Evolutionary conservation across 2,797 vertebrate species (phyloP).

Genomic region (Poeciliopsis turneri): DNA sequence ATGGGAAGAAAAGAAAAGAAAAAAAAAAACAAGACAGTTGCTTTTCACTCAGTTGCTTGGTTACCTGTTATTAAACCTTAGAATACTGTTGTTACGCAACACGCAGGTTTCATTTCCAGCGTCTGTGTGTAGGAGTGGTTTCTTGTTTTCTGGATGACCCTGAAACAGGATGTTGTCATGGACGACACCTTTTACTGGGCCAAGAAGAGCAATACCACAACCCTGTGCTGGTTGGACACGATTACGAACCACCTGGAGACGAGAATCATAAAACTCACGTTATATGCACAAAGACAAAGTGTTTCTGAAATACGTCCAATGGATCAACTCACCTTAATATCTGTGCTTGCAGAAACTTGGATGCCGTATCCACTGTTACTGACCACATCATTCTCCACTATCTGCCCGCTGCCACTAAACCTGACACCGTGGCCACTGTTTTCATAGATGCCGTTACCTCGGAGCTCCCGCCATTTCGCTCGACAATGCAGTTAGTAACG

Average conservation of each 20-base stretch:
- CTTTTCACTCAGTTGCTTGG: conserved; percentile 43
- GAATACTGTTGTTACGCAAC: conserved; percentile 86
- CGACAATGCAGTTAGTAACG: conserved; percentile 87
- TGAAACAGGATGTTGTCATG: conserved; percentile 92
- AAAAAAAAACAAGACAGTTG: not conserved
- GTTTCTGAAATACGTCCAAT: not conserved
- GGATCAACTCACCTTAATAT: conserved; percentile 84
- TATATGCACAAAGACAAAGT: not conserved
- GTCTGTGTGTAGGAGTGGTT: conserved; percentile 82
- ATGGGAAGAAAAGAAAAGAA: not conserved
- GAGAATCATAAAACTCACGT: conserved; percentile 1
- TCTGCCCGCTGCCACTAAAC: conserved; percentile 84
- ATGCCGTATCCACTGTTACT: conserved; percentile 87
- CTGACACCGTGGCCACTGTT: conserved; percentile 86
- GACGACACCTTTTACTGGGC: conserved; percentile 85
- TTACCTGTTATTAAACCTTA: conserved; percentile 84
- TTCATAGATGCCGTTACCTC: conserved; percentile 90
- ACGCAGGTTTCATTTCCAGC: conserved; percentile 82
- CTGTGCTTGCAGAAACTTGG: conserved; percentile 82
- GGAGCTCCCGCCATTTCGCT: too few species aligned
- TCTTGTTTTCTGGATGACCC: conserved; percentile 82
- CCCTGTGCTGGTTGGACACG: conserved; percentile 87
- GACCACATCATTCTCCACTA: conserved; percentile 89
- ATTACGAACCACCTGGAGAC: conserved; percentile 86
- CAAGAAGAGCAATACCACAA: conserved; percentile 85